These are phyloP conservation scores for Prolemur simus DNA, from an alignment of 2,113 vertebrate species.

Conservation along the genomic window DNA sequence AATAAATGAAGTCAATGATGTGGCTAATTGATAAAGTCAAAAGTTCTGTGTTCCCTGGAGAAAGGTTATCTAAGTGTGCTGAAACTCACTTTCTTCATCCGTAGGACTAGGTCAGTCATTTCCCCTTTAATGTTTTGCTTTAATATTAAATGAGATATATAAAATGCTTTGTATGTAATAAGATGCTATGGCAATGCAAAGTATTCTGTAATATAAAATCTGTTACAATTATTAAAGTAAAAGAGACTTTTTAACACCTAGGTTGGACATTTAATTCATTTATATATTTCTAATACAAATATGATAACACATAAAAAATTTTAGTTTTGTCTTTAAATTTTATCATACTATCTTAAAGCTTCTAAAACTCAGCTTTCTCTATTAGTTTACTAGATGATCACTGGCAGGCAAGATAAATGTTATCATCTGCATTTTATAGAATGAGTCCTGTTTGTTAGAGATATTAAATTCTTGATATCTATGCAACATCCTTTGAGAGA, in stretches of 20 bases:
- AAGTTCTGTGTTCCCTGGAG: background rate
- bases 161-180: background rate
- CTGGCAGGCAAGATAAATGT: background rate
- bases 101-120: background rate
- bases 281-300: background rate
- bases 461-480: background rate
- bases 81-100: background rate
- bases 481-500: background rate
- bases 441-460: background rate
- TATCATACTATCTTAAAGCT: background rate
- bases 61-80: background rate
- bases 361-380: background rate
- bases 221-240: background rate
- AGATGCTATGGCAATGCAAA: background rate
- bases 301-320: background rate
- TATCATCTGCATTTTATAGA: background rate
- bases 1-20: background rate
- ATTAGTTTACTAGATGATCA: background rate
- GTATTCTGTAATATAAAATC: background rate
- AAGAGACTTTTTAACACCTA: background rate
- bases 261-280: background rate
- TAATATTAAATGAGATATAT: background rate
- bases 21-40: background rate
- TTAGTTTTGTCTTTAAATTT: constrained; percentile 29
- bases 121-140: background rate